Percentiles rank a stretch among this genome's conserved stretches.
These are phyloP conservation scores for Chrysocyon brachyurus DNA, from an alignment of 2,797 vertebrate genomes.

Conservation along the genomic window DNA sequence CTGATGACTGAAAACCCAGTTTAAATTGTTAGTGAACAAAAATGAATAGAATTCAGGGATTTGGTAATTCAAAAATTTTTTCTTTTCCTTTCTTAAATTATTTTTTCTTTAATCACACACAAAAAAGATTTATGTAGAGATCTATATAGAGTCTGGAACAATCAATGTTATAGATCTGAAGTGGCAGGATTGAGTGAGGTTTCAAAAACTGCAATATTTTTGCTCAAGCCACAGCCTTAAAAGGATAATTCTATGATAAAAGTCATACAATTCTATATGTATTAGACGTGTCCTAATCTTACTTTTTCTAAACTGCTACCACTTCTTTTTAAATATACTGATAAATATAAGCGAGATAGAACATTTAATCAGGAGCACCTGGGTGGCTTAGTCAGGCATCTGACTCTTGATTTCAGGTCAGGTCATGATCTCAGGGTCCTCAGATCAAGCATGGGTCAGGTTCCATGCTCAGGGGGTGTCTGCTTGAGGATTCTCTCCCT, in stretches of 20 bases:
- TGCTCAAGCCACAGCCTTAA: not conserved
- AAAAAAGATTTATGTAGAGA: not conserved
- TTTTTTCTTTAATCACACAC: not conserved
- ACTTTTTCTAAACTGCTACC: not conserved
- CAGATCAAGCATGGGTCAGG: not conserved
- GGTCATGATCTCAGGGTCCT: not conserved
- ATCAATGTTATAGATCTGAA: not conserved
- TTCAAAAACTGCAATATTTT: not conserved
- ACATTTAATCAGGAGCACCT: not conserved
- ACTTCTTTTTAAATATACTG: constrained; percentile 17
- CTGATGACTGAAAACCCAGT: not conserved
- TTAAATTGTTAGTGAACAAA: constrained; percentile 5
- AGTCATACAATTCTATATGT: not conserved
- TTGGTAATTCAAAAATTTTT: not conserved
- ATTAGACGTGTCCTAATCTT: not conserved
- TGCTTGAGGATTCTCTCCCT: not conserved
- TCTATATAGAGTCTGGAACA: not conserved
- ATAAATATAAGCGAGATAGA: not conserved
- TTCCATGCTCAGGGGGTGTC: not conserved
- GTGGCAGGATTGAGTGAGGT: not conserved
- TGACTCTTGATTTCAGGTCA: not conserved
- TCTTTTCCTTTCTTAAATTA: not conserved
- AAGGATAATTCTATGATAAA: constrained; percentile 13
- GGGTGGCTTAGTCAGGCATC: not conserved
- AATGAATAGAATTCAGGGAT: not conserved